Evolutionary conservation across 2,113 vertebrate species (phyloP).

Genomic region (Lates calcarifer): DNA sequence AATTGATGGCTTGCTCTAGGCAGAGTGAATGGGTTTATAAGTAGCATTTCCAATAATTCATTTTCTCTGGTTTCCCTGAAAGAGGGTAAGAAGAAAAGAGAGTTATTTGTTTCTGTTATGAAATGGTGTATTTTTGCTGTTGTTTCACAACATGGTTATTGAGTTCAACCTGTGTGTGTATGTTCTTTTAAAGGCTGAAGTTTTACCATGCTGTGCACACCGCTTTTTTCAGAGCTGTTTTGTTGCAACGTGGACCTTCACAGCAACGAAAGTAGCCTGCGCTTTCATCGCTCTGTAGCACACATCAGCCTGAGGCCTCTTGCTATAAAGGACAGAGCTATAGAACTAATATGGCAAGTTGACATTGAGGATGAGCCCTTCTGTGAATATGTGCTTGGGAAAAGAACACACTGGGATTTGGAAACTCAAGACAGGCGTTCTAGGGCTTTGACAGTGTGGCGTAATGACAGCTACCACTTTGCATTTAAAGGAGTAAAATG

Average conservation of each 20-base stretch:
- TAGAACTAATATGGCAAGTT: slow-evolving; percentile 28
- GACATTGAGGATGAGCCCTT: slow-evolving; percentile 41
- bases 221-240: slow-evolving; percentile 2
- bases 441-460: slow-evolving; percentile 22
- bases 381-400: slow-evolving; percentile 23
- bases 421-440: slow-evolving; percentile 41
- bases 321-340: slow-evolving; percentile 1
- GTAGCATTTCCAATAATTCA: slow-evolving; percentile 53
- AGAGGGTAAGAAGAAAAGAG: slow-evolving; percentile 27
- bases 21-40: slow-evolving; percentile 39
- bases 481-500: slow-evolving; percentile 56
- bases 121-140: slow-evolving; percentile 31
- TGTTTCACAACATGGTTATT: slow-evolving; percentile 30
- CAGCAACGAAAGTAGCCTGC: neutral
- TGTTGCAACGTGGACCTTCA: neutral
- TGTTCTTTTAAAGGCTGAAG: slow-evolving; percentile 20
- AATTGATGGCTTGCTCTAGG: slow-evolving; percentile 53
- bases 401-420: slow-evolving; percentile 37
- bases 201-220: neutral
- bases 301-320: slow-evolving; percentile 21
- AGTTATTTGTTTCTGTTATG: slow-evolving; percentile 40
- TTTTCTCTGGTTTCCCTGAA: slow-evolving; percentile 48
- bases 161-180: slow-evolving; percentile 19
- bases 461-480: slow-evolving; percentile 58
- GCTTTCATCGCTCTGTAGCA: neutral